Evolutionary conservation across 64 coral and sea anemone species (phyloP), one percentile per base, ranked within the genome.

Genomic region (Actinia tenebrosa): DNA sequence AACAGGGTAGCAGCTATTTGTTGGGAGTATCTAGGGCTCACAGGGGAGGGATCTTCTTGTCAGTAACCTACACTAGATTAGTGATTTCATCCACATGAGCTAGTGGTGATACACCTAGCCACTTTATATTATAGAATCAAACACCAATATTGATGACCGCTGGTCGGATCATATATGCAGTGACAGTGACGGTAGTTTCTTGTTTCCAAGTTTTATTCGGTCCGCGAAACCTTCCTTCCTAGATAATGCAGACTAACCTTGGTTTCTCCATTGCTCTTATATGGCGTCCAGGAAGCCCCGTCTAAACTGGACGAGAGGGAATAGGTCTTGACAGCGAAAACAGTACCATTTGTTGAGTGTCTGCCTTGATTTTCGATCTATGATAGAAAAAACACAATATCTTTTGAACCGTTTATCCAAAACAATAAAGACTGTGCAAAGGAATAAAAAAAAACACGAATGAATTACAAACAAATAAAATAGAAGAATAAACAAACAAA

Each of bases 351-450:
- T 4, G 45, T 69, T 50, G 44, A 26, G 55, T 89, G 82, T 77
- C 83, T 83, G 45, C 88, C 72, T 71, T 89, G 88, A 16, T 69
- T 59, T 56, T 84, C 60, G 56, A 89, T 64, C 88, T 89, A 60
- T 16, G 47, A 84, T 8, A 37, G 45, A 79, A 79, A 9, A 10
- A 20, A 18, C n/a, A 66, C 7, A 23, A 22, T 1, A 66, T n/a
- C 15, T 66, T 20, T n/a, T 66, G 22, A 66, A 8, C 63, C n/a
- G 15, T n/a, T 23, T 23, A 4, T 23, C 5, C 2, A 23, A 72
- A 44, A 16, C 30, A 50, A 15, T 27, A 11, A 16, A 16, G 2
- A 5, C 20, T 10, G 4, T 44, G 16, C 8, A 2, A 87, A 6
- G 42, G 9, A 42, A 10, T 45, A 53, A 43, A 87, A 47, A 19